These are phyloP conservation scores for Pipistrellus pygmaeus DNA, from an alignment of 2,797 vertebrate genomes.

Conservation along the genomic window DNA sequence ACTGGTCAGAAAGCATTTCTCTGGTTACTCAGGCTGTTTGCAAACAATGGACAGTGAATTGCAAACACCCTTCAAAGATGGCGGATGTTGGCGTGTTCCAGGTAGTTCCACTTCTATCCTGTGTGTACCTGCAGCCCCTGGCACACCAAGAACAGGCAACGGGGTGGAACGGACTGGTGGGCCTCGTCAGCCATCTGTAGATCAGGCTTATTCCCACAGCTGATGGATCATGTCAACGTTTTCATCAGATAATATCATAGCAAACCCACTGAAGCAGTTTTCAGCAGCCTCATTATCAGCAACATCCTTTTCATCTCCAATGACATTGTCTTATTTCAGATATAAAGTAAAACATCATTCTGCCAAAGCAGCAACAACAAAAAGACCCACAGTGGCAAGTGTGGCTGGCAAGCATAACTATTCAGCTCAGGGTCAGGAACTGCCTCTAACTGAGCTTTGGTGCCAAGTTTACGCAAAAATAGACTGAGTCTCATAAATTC, in stretches of 20 bases:
- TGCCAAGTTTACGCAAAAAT: not conserved
- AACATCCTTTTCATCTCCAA: not conserved
- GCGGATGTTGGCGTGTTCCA: not conserved
- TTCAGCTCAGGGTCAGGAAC: not conserved
- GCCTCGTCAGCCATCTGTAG: not conserved
- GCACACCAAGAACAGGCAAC: not conserved
- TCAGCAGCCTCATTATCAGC: not conserved
- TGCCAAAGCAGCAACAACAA: not conserved
- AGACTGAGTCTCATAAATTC: not conserved
- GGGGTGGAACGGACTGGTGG: fast-evolving
- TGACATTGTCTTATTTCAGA: not conserved
- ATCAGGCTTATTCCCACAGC: not conserved
- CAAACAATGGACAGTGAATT: not conserved
- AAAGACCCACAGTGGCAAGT: not conserved
- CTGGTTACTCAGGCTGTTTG: not conserved
- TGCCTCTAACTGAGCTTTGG: not conserved
- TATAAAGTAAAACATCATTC: not conserved
- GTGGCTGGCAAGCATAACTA: not conserved
- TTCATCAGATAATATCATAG: not conserved
- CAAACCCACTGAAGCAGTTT: not conserved
- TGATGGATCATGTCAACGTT: fast-evolving
- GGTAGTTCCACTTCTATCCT: not conserved
- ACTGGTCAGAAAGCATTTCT: not conserved
- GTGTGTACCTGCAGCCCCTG: not conserved
- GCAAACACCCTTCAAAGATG: not conserved